Evolutionary conservation across 2,797 vertebrate genomes (phyloP), one percentile per base, ranked within the genome.

Genomic region (Ctenosaura bakeri): DNA sequence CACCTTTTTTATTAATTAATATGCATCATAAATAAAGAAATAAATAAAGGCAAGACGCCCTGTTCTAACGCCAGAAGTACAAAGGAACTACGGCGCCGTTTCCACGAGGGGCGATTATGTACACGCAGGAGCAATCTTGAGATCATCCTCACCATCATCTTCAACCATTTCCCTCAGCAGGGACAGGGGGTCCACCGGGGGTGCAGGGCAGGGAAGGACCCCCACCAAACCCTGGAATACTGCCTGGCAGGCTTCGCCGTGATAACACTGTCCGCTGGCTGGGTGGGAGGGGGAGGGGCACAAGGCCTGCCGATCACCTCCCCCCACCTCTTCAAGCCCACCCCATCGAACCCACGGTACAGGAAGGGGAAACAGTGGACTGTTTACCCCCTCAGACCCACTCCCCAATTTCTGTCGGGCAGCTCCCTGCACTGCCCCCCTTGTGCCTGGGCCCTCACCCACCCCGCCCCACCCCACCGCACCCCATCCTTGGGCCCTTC

Each of bases 1-100:
- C 97, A 98, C 97, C 97, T 97, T 98, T 97, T 98, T 98, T 97
- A 98, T 98, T 98, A 98, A 98, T 98, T 98, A 98, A 97, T 98
- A 97, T 96, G 96, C 96, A 85, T 98, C 97, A 98, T 98, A 98
- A 98, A 98, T 98, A 98, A 98, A 97, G 97, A 98, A 96, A 97
- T 97, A 97, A 97, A 98, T 97, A 97, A 97, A 97, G 96, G 96
- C 92, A 83, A 96, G 92, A 96, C 95, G 94, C 92, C 92, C 95
- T 0, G 79, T 95, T 94, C 95, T 95, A 95, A 93, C 3, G 1
- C 95, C 94, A 93, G 66, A 94, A 94, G 91, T 95, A 96, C 95
- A 96, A 96, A 93, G 93, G 92, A 95, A 94, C 94, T 92, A 92
- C 1, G 96, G 93, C 89, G 95, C 96, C 91, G 87, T 10, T 1